phyloP scores from a whole-genome alignment of 1,140 invertebrate species.

The Phocides pigmalion region DNA sequence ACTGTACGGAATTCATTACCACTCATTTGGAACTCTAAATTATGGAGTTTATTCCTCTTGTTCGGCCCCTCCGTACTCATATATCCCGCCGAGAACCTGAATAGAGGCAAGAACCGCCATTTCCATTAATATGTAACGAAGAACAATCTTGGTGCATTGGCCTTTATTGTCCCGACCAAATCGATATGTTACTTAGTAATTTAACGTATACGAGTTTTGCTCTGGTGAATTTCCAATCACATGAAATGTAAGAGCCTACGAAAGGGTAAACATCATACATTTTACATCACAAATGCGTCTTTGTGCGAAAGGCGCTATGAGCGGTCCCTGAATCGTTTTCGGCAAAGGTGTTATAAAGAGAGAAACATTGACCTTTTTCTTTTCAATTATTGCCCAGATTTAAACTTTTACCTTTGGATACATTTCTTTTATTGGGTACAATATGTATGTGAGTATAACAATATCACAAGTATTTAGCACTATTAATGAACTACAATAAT shows the following conservation, averaged over 20 bases:
- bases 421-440: background rate
- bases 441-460: background rate
- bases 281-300: slow-evolving; percentile 35
- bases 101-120: slow-evolving; percentile 44
- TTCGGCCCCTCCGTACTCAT: background rate
- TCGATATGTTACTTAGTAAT: slow-evolving; percentile 52
- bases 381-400: slow-evolving; percentile 26
- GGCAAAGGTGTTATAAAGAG: slow-evolving; percentile 22
- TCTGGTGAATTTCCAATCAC: slow-evolving; percentile 44
- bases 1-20: slow-evolving; percentile 26
- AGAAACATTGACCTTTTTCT: slow-evolving; percentile 28
- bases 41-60: slow-evolving; percentile 28
- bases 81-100: slow-evolving; percentile 14
- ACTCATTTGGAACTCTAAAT: slow-evolving; percentile 28
- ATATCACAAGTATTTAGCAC: too few relatives aligned
- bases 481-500: too few relatives aligned
- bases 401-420: background rate
- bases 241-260: slow-evolving; percentile 31
- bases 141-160: slow-evolving; percentile 60
- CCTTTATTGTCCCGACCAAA: slow-evolving; percentile 58
- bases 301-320: slow-evolving; percentile 32
- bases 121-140: slow-evolving; percentile 63
- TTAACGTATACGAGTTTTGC: slow-evolving; percentile 48
- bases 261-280: slow-evolving; percentile 35
- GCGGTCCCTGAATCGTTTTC: slow-evolving; percentile 29